Evolutionary conservation across 1,140 invertebrate genomes (phyloP), one percentile per base, ranked within the genome.

Genomic region (Metopolophium dirhodum): DNA sequence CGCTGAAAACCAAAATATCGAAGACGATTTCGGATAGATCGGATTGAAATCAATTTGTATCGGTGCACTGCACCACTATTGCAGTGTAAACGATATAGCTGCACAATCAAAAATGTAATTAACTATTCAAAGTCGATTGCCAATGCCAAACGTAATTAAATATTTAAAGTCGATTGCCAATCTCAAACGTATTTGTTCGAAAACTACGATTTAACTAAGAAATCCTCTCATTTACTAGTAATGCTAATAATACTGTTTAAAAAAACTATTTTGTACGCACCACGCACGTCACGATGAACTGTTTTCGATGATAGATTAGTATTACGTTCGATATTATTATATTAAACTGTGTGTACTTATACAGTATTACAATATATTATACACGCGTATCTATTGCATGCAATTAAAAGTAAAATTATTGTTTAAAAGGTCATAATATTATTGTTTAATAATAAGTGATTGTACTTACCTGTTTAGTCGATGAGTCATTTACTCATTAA

Each of bases 401-500:
- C 14, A 77, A 77, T 77, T n/a, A 77, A 77, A n/a, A 77, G 61
- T 77, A 77, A 77, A 35, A 77, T 77, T n/a, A 77, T n/a, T 77
- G 30, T 77, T 77, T n/a, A 77, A 77, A n/a, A 77, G 61, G 61
- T 77, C 61, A 77, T 77, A 77, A 77, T 77, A 77, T 77, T 77
- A 77, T 77, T 77, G 61, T 77, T 77, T 77, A n/a, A 77, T 77
- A 77, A 77, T 77, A n/a, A 77, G 61, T 77, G 61, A 68, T 68
- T 68, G 14, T 77, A 77, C 30, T 77, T 77, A 77, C 61, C 61
- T 77, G 30, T 77, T 77, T n/a, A 14, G 61, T n/a, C 61, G 61
- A 77, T 77, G 61, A 77, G 30, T 77, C 61, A 77, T 18, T 41
- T 77, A 77, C 61, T 77, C 61, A 77, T 77, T 77, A 77, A 77